Conservation (phyloP, 2,113 vertebrate genomes). For the Pomatorhinus ruficollis region DNA sequence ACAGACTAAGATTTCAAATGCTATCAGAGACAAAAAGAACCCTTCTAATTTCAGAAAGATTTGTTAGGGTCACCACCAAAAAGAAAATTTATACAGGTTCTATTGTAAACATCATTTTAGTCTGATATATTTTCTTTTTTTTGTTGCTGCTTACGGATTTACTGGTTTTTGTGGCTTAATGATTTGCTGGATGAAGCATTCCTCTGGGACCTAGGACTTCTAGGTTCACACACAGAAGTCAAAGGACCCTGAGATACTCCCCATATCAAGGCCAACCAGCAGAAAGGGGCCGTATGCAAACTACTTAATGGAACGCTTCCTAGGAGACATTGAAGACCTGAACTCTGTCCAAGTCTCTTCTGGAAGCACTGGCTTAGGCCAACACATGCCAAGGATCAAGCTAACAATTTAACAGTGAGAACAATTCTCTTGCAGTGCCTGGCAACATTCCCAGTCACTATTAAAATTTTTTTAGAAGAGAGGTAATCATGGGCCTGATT, state of each 20-base stretch:
- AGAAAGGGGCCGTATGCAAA: neutral
- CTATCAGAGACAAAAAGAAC: neutral
- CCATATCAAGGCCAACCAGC: neutral
- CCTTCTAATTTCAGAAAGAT: neutral
- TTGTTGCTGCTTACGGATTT: neutral
- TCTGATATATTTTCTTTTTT: neutral
- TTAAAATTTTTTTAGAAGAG: neutral
- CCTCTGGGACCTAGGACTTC: neutral
- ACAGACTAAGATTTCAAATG: neutral
- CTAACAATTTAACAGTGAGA: neutral
- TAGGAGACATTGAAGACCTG: neutral
- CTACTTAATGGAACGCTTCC: neutral
- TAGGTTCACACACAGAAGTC: neutral
- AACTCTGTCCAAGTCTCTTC: neutral
- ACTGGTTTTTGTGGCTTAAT: neutral
- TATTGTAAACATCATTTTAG: neutral
- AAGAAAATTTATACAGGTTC: neutral
- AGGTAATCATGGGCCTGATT: neutral
- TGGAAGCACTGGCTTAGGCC: neutral
- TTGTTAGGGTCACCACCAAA: neutral
- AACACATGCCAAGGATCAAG: neutral
- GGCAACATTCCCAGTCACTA: neutral
- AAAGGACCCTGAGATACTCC: neutral
- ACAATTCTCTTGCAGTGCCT: neutral
- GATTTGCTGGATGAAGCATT: neutral